Conservation (phyloP, 2,113 vertebrate species). For the Okapia johnstoni region DNA sequence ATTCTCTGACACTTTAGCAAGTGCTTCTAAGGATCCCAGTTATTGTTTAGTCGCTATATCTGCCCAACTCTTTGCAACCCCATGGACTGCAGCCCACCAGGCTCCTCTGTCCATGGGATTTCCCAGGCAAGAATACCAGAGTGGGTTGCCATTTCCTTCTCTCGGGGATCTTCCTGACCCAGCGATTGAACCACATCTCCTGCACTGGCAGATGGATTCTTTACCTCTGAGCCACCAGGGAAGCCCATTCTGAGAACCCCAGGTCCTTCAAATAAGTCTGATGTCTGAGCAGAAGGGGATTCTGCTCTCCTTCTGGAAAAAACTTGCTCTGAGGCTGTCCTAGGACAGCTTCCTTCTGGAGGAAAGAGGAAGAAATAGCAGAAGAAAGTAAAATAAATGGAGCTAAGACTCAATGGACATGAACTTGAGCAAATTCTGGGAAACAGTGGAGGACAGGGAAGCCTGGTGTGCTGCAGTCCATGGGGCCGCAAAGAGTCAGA, state of each 20-base stretch:
- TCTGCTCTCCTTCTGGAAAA: not conserved
- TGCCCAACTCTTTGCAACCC: not conserved
- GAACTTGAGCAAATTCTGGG: not conserved
- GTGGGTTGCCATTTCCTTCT: not conserved
- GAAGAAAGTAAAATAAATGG: not conserved
- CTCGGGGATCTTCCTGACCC: not conserved
- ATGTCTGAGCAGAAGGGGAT: not conserved
- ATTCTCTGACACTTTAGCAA: not conserved
- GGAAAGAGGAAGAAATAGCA: not conserved
- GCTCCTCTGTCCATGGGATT: not conserved
- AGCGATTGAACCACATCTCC: not conserved
- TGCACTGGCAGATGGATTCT: not conserved
- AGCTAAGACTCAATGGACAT: not conserved
- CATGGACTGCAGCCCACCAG: not conserved
- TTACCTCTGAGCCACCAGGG: not conserved
- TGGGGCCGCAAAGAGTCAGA: not conserved
- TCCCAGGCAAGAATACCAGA: not conserved
- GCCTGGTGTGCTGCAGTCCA: not conserved
- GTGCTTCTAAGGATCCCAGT: not conserved
- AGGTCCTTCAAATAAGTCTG: not conserved
- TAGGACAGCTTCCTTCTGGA: not conserved
- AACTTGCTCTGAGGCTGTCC: not conserved
- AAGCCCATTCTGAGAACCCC: not conserved
- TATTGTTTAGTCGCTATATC: not conserved
- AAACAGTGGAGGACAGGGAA: not conserved